A percentile compares a stretch with the other conserved stretches of the same genome.
phyloP scores from a whole-genome alignment of 2,888 invertebrate genomes.

The Tridacna crocea region DNA sequence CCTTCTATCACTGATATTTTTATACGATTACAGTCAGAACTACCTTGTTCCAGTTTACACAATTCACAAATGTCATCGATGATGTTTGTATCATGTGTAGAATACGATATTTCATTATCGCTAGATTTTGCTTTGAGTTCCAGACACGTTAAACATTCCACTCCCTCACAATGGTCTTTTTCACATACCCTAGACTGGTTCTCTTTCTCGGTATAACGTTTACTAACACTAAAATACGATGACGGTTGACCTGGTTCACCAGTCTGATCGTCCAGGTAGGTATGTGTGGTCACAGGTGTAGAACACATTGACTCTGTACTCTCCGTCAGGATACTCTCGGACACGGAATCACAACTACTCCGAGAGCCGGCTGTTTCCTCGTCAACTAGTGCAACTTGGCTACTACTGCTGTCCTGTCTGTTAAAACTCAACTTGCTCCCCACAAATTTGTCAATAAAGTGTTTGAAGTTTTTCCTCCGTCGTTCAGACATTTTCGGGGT shows the following conservation, averaged over 20 bases:
- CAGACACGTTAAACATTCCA: constrained; percentile 17
- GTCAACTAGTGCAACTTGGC: constrained; percentile 57
- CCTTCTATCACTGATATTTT: constrained; percentile 48
- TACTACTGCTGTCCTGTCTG: constrained; percentile 62
- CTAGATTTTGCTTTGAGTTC: background rate
- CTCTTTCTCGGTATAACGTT: constrained; percentile 14
- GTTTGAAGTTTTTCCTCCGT: constrained; percentile 48
- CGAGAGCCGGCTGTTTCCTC: constrained; percentile 54
- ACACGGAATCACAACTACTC: constrained; percentile 56
- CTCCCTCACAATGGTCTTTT: constrained; percentile 54
- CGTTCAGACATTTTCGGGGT: constrained; percentile 5
- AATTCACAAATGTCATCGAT: background rate
- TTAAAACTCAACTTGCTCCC: constrained; percentile 40
- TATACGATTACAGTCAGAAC: constrained; percentile 52
- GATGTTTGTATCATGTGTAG: background rate
- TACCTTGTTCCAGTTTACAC: background rate
- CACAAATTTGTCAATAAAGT: constrained; percentile 58
- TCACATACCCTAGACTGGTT: constrained; percentile 29
- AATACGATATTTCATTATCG: background rate
- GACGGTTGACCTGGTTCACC: constrained; percentile 7
- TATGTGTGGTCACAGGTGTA: constrained; percentile 32
- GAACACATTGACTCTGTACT: constrained; percentile 58
- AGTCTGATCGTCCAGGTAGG: constrained; percentile 32
- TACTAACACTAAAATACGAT: constrained; percentile 4
- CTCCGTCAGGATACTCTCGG: constrained; percentile 54